phyloP scores from a whole-genome alignment of 2,888 invertebrate genomes.

The Pantelozetes paolii region DNA sequence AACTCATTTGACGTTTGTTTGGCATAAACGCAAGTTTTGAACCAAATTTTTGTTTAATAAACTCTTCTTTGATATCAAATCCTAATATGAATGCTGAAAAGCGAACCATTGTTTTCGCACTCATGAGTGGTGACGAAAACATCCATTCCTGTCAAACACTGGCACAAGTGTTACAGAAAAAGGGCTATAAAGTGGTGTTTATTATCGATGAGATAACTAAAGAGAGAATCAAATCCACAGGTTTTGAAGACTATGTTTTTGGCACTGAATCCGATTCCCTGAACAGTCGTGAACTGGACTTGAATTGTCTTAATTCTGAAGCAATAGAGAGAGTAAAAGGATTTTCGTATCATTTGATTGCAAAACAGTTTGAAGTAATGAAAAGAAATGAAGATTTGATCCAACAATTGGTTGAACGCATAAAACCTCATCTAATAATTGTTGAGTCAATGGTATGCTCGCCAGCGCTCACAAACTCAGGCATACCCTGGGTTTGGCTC shows the following conservation, averaged over 20 bases:
- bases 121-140: conserved; percentile 2
- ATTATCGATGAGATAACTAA: not conserved
- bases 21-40: no score
- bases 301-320: not conserved
- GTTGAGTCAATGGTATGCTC: conserved; percentile 13
- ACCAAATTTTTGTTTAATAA: no score
- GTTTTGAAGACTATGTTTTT: not conserved
- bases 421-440: conserved; percentile 8
- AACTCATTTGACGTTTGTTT: no score
- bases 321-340: not conserved
- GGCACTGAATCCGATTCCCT: no score
- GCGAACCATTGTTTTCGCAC: not conserved
- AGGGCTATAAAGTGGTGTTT: not conserved
- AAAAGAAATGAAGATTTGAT: conserved; percentile 2
- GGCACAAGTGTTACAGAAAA: not conserved
- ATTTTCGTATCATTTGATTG: not conserved
- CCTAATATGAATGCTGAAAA: no score
- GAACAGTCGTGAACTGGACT: not conserved
- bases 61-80: no score
- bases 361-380: not conserved
- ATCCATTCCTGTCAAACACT: not conserved
- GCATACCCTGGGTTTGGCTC: conserved; percentile 25
- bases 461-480: not conserved
- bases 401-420: not conserved
- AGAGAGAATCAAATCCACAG: not conserved